These are phyloP conservation scores for Gobiocypris rarus DNA, from an alignment of 2,113 vertebrate genomes.

Conservation along the genomic window DNA sequence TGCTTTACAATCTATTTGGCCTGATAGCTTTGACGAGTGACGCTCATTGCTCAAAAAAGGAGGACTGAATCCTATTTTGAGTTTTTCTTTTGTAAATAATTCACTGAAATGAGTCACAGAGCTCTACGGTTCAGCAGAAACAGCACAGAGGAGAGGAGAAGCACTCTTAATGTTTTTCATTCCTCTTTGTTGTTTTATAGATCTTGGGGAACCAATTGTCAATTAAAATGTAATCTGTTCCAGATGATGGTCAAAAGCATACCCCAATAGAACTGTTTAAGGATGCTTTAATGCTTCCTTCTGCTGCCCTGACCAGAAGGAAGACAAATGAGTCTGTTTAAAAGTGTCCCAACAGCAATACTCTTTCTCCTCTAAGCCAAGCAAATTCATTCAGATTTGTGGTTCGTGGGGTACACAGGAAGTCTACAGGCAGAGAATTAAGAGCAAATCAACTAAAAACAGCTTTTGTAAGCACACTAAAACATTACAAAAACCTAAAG, in stretches of 20 bases:
- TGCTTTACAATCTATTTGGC: neutral
- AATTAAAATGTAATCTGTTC: constrained; percentile 5
- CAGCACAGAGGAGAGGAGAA: neutral
- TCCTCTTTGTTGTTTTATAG: constrained; percentile 15
- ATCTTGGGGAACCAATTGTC: neutral
- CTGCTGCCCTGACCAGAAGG: neutral
- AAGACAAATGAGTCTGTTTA: neutral
- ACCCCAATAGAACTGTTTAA: neutral
- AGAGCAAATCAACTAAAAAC: neutral
- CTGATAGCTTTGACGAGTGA: neutral
- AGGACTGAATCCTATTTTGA: constrained; percentile 10
- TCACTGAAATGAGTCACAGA: constrained; percentile 13
- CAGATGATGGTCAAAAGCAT: constrained; percentile 17
- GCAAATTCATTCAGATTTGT: constrained; percentile 10
- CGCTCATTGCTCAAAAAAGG: constrained; percentile 5
- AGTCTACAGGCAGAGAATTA: neutral
- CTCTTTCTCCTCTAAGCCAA: neutral
- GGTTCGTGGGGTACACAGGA: constrained; percentile 23
- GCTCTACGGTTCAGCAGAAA: neutral
- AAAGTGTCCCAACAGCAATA: constrained; percentile 28
- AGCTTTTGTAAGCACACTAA: neutral
- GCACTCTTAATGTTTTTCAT: neutral
- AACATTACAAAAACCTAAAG: neutral
- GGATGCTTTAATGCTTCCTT: constrained; percentile 8
- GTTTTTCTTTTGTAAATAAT: constrained; percentile 39